A percentile compares a stretch with the other conserved stretches of the same genome.
phyloP scores from a whole-genome alignment of 92 coral and sea anemone species.

The Phenganax subtilis region DNA sequence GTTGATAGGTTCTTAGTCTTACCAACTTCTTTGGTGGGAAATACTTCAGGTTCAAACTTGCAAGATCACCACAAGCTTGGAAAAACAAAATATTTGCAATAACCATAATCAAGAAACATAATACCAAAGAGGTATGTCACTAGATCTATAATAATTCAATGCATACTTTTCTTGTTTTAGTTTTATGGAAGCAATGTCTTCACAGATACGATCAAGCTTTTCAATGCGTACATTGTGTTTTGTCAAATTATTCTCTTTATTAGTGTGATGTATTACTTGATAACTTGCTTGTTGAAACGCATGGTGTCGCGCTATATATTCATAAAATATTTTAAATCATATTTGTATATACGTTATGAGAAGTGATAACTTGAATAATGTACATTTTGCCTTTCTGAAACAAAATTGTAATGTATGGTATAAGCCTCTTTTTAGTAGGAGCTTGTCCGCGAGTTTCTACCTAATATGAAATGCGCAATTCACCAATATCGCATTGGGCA shows the following conservation, averaged over 20 bases:
- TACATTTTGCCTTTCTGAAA: background rate
- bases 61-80: slow-evolving; percentile 26
- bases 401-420: background rate
- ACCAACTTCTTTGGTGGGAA: slow-evolving; percentile 37
- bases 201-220: slow-evolving; percentile 14
- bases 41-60: slow-evolving; percentile 23
- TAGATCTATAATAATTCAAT: background rate
- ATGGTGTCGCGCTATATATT: background rate
- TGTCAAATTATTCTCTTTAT: slow-evolving; percentile 14
- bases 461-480: slow-evolving; percentile 1
- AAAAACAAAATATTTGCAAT: slow-evolving; percentile 40
- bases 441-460: background rate
- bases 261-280: slow-evolving; percentile 3
- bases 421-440: background rate
- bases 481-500: slow-evolving; percentile 2
- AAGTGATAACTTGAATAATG: background rate
- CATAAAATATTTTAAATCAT: background rate
- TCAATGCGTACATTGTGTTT: background rate
- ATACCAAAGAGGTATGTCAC: slow-evolving; percentile 19
- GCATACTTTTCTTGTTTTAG: background rate
- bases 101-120: slow-evolving; percentile 4
- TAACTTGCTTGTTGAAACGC: slow-evolving; percentile 13
- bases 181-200: background rate
- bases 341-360: no score
- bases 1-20: slow-evolving; percentile 43